Conservation (phyloP, 2,113 vertebrate species). For the Elachura formosa region DNA sequence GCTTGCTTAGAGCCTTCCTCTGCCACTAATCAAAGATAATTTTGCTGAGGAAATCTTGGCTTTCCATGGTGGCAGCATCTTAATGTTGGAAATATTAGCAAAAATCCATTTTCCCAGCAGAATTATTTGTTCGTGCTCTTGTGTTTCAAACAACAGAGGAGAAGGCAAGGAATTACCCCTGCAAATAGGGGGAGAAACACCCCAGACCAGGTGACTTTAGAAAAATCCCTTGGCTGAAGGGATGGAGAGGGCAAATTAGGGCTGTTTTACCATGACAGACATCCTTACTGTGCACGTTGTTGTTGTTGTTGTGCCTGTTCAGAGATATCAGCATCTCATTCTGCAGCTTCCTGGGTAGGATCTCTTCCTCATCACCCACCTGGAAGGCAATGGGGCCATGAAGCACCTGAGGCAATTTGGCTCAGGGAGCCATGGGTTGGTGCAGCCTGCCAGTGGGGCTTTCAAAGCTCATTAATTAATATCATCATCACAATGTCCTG, state of each 20-base stretch:
- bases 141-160: fast-evolving
- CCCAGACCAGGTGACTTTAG: not conserved
- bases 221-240: not conserved
- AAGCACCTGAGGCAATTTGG: not conserved
- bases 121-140: not conserved
- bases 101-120: not conserved
- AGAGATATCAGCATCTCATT: constrained; percentile 75
- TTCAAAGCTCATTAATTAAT: not conserved
- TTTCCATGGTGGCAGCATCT: not conserved
- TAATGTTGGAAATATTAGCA: not conserved
- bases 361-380: constrained; percentile 84
- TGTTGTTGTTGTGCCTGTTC: constrained; percentile 49
- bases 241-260: not conserved
- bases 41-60: not conserved
- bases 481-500: not conserved
- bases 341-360: constrained; percentile 85
- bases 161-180: not conserved
- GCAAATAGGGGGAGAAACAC: not conserved
- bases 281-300: constrained; percentile 65
- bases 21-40: not conserved
- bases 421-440: fast-evolving
- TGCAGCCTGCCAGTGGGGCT: not conserved
- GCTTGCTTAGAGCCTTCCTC: not conserved
- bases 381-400: constrained; percentile 33
- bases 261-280: not conserved